Percentiles rank a stretch among this genome's conserved stretches.
phyloP scores from a whole-genome alignment of 1,140 invertebrate species.

The Drusus annulatus region DNA sequence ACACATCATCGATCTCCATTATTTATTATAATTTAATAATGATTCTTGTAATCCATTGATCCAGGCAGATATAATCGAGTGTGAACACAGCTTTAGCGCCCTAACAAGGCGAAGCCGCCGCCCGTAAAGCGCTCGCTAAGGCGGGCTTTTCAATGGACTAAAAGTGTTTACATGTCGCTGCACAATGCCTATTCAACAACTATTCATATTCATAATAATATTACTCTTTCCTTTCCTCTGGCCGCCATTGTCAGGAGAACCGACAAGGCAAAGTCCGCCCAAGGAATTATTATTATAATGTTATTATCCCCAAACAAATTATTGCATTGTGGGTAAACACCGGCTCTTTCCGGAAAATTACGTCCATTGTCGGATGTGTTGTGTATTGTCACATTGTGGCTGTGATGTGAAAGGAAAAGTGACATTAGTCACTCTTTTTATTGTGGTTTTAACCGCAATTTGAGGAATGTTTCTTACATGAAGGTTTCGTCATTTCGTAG shows the following conservation, averaged over 20 bases:
- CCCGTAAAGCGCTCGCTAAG: conserved; percentile 10
- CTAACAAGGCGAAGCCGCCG: background rate
- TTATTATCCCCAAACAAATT: background rate
- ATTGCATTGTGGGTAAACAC: no score
- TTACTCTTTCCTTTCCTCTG: conserved; percentile 9
- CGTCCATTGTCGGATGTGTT: conserved; percentile 2
- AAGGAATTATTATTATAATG: background rate
- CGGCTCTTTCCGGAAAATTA: conserved; percentile 24
- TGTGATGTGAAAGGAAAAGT: conserved; percentile 4
- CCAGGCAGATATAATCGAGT: background rate
- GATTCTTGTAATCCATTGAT: no score
- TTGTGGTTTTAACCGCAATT: no score
- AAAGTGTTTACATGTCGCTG: conserved; percentile 31
- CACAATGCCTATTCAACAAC: conserved; percentile 29
- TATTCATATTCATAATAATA: conserved; percentile 26
- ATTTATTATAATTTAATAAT: no score
- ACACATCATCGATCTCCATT: no score
- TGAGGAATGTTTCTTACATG: no score
- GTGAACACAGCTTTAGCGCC: background rate
- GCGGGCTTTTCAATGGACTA: conserved; percentile 15
- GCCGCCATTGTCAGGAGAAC: background rate
- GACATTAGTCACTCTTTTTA: no score
- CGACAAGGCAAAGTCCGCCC: background rate
- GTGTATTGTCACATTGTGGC: background rate
- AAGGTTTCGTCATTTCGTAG: no score